Percentiles rank a stretch among this genome's conserved stretches.
These are phyloP conservation scores for Lasioglossum oenotherae DNA, from an alignment of 2,888 invertebrate species.

Conservation along the genomic window DNA sequence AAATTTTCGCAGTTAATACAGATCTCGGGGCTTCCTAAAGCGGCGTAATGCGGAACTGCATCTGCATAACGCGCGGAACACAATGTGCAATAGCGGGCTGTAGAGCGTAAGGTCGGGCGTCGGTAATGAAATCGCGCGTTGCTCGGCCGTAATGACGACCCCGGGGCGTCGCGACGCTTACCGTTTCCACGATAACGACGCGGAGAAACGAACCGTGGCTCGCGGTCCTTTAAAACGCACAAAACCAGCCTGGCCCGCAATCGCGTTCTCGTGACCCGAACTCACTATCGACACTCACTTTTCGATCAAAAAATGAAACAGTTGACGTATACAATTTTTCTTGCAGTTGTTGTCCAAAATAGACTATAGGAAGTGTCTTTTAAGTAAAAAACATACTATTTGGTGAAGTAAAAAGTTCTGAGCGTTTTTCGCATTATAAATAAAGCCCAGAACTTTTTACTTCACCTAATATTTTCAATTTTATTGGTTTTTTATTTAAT, in stretches of 20 bases:
- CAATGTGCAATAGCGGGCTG: constrained; percentile 51
- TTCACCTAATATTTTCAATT: no score
- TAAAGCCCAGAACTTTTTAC: no score
- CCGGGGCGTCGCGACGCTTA: constrained; percentile 54
- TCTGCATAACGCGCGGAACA: constrained; percentile 63
- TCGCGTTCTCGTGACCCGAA: not conserved
- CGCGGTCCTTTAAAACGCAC: constrained; percentile 28
- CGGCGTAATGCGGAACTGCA: constrained; percentile 37
- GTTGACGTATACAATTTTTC: no score
- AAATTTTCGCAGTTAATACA: constrained; percentile 67
- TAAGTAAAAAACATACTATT: no score
- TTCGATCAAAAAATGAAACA: not conserved
- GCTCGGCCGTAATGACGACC: constrained; percentile 65
- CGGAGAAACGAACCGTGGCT: constrained; percentile 42
- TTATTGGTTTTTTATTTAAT: no score
- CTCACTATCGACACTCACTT: not conserved
- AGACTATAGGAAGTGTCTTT: no score
- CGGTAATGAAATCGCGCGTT: constrained; percentile 70
- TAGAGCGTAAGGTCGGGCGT: constrained; percentile 47
- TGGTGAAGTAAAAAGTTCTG: no score
- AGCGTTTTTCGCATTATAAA: no score
- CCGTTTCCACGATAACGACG: constrained; percentile 61
- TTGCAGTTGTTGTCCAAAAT: no score
- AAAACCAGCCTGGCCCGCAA: not conserved
- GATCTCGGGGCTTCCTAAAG: constrained; percentile 45